phyloP scores from a whole-genome alignment of 2,113 vertebrate species.

The Martes martes region DNA sequence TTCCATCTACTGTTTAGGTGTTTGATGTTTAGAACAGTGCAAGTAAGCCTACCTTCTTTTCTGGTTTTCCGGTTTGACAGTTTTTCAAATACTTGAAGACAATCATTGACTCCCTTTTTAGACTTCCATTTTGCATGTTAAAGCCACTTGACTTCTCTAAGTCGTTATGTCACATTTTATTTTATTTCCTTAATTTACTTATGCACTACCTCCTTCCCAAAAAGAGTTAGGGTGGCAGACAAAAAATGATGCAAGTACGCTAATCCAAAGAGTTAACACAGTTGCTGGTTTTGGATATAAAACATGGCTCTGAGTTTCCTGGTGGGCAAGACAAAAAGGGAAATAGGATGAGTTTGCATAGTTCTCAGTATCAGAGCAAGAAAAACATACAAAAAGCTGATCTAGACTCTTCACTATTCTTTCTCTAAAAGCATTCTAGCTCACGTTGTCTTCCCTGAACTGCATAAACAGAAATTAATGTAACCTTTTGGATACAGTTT shows the following conservation, averaged over 20 bases:
- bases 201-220: neutral
- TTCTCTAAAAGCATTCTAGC: conserved; percentile 1
- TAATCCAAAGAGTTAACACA: neutral
- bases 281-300: neutral
- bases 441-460: neutral
- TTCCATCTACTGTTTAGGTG: neutral
- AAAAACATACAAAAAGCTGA: neutral
- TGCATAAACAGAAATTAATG: neutral
- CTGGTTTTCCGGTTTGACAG: neutral
- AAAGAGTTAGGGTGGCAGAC: neutral
- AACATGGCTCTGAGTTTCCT: neutral
- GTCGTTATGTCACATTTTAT: neutral
- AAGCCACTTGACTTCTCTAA: neutral
- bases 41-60: neutral
- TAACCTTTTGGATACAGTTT: neutral
- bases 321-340: neutral
- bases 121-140: neutral
- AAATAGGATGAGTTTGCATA: neutral
- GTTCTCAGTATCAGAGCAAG: neutral
- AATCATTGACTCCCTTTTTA: neutral
- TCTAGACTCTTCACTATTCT: neutral
- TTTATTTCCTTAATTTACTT: neutral
- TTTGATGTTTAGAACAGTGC: neutral
- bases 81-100: neutral
- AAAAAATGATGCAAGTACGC: neutral